Evolutionary conservation across 2,888 invertebrate species (phyloP), one percentile per base, ranked within the genome.

Genomic region (Pinctada fucata): DNA sequence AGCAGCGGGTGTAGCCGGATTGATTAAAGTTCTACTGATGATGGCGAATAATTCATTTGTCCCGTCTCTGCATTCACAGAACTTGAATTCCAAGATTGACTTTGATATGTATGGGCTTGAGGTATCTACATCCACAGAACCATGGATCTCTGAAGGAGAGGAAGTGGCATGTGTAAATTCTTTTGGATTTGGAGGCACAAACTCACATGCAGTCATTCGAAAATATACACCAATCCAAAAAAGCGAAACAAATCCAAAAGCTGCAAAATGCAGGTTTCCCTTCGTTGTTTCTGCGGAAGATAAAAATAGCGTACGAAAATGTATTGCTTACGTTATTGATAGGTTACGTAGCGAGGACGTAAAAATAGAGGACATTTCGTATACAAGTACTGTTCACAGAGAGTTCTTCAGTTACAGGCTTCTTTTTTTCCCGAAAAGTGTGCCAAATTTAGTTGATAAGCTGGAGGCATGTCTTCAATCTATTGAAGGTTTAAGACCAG

Each of bases 181-280:
- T 3, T 88, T 87, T 78, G 86, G 88, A 1, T 86, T 87, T 75
- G 87, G 88, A 4, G 88, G 88, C 31, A 85, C 84, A 47, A 88
- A 88, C 64, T 31, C 72, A 2, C 88, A 88, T 78, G 83, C 82
- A 10, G 70, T 87, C 16, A 13, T 88, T 2, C 50, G 69, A 16
- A 63, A 80, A 16, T 67, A 31, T 31, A 31, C 31, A 31, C 31
- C 31, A 31, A 31, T 31, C 31, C 31, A 31, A 31, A 31, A 31
- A 31, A 31, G 31, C 31, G 31, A 31, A 31, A 31, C 31, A 31
- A 31, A 31, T 31, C 31, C 31, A 31, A 31, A 31, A 31, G 31
- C 31, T 31, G 31, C 31, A 31, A 31, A 31, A 31, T 31, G 31
- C 31, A 31, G 31, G 31, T 31, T 31, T 31, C 31, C 31, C 31